Conservation (phyloP, 1,140 invertebrate genomes). For the Anagrus nilaparvatae region DNA sequence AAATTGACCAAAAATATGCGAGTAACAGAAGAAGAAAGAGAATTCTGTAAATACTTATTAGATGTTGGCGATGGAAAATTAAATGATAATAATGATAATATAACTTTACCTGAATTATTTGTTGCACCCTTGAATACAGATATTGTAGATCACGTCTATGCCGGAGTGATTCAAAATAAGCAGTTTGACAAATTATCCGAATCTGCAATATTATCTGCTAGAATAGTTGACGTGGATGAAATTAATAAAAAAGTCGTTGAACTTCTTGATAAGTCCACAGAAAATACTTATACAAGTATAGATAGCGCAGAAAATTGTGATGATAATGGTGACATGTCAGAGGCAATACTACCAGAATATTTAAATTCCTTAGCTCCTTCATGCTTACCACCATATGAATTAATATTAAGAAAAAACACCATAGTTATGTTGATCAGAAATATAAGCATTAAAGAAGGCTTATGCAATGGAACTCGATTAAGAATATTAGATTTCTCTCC, state of each 20-base stretch:
- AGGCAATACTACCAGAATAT: background rate
- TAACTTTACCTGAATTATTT: background rate
- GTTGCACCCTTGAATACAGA: background rate
- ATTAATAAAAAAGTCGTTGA: too few relatives aligned
- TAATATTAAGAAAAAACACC: background rate
- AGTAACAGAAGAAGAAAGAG: background rate
- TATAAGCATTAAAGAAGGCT: constrained; percentile 3
- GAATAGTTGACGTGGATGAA: too few relatives aligned
- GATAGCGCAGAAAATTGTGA: background rate
- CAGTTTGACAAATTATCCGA: too few relatives aligned
- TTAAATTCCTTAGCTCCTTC: background rate
- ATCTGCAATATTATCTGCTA: too few relatives aligned
- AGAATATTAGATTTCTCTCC: constrained; percentile 1
- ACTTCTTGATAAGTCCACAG: too few relatives aligned
- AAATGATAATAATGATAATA: background rate
- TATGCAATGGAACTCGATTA: constrained; percentile 2
- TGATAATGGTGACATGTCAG: background rate
- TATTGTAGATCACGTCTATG: background rate
- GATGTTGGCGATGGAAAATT: constrained; percentile 1
- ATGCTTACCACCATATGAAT: background rate
- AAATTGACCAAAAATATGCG: background rate
- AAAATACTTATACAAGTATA: background rate
- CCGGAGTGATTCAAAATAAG: too few relatives aligned
- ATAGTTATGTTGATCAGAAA: too few relatives aligned
- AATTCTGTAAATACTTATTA: background rate